Percentiles rank a stretch among this genome's conserved stretches.
Conservation (phyloP, 1,140 invertebrate genomes). For the Procambarus virginalis region DNA sequence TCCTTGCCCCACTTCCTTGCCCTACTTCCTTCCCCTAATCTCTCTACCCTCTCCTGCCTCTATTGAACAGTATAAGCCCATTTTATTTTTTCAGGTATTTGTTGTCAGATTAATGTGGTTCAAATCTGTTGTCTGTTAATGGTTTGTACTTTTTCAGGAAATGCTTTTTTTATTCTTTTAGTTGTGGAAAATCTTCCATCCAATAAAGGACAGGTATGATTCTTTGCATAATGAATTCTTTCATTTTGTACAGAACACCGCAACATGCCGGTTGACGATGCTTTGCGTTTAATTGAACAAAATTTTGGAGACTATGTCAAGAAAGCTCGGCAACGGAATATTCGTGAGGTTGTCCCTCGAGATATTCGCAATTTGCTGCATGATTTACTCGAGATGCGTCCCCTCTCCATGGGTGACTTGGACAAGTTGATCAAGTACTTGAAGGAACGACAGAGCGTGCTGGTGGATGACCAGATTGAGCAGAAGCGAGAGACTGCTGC, state of each 20-base stretch:
- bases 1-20: no score
- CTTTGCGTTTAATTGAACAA: conserved; percentile 83
- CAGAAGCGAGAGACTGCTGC: conserved; percentile 70
- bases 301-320: conserved; percentile 87
- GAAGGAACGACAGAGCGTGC: conserved; percentile 69
- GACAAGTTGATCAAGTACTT: conserved; percentile 71
- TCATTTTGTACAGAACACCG: conserved; percentile 83
- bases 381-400: conserved; percentile 69
- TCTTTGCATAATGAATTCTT: conserved; percentile 55
- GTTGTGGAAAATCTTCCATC: background rate
- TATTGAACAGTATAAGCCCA: no score
- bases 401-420: conserved; percentile 70
- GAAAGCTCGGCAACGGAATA: conserved; percentile 68
- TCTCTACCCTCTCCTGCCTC: no score
- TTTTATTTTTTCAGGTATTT: conserved; percentile 24
- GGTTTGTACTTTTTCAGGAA: background rate
- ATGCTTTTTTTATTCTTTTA: background rate
- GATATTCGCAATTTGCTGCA: conserved; percentile 70
- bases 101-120: background rate
- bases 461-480: conserved; percentile 70
- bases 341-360: conserved; percentile 68
- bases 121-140: background rate
- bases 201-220: conserved; percentile 13
- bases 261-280: conserved; percentile 95
- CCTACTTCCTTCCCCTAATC: no score